Conservation (phyloP, 2,888 invertebrate species). For the Drosophila formosana region DNA sequence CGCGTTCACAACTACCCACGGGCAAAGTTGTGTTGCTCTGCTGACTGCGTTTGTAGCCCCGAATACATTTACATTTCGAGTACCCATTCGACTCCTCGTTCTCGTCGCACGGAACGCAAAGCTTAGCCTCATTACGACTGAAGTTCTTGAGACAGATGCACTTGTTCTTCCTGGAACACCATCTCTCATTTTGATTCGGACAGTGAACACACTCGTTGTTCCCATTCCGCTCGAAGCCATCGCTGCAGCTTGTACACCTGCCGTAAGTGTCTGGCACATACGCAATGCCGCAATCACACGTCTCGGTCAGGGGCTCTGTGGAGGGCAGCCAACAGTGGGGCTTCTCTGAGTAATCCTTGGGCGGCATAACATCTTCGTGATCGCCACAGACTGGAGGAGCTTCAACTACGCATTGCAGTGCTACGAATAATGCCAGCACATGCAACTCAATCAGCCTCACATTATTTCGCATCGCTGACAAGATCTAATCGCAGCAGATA, state of each 20-base stretch:
- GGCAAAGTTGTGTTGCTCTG: not conserved
- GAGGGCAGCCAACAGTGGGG: not conserved
- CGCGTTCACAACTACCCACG: not conserved
- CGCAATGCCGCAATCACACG: slow-evolving; percentile 5
- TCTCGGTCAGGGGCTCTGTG: not conserved
- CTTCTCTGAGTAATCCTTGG: not conserved
- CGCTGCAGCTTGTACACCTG: not conserved
- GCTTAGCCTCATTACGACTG: not conserved
- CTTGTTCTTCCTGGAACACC: slow-evolving; percentile 2
- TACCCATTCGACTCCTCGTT: slow-evolving; percentile 8
- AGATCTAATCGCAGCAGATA: not conserved
- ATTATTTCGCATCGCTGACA: not conserved
- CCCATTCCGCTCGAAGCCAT: not conserved
- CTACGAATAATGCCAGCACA: not conserved
- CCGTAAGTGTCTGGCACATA: not conserved
- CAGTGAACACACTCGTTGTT: not conserved
- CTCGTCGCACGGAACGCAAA: slow-evolving; percentile 1
- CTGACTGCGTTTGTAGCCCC: not conserved
- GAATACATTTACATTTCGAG: not conserved
- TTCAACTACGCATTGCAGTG: not conserved
- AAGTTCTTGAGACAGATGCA: slow-evolving; percentile 10
- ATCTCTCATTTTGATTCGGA: slow-evolving; percentile 1
- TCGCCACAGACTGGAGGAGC: not conserved
- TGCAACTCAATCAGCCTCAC: not conserved
- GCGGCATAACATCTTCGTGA: slow-evolving; percentile 2